Base-by-base conservation (phyloP, 1,140 invertebrate species). In the Scaptomyza montana region DNA sequence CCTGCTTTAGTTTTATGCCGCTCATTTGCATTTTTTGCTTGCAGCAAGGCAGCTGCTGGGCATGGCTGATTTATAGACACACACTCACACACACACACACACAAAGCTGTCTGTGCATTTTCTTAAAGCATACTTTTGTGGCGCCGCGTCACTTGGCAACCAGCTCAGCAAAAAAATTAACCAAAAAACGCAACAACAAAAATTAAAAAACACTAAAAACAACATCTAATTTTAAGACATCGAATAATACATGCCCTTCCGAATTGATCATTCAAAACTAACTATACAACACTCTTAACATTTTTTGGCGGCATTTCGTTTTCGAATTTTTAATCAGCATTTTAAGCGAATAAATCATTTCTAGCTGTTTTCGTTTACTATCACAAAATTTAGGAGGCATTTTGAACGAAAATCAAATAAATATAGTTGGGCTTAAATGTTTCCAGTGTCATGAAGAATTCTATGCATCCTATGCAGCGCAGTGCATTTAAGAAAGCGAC, bases 1-100 rank as follows among this genome's bases (percentile, higher is more conserved):
- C 51, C 39, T 53, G 57, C 60, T 60, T 64, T 56, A 62, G 51
- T 85, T 85, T 84, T 77, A 77, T 72, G 80, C 74, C 70, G 55
- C 66, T 86, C 78, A 87, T 86, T 86, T 86, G 82, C 81, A 86
- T 86, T 76, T 86, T 81, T 80, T 66, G 69, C 49, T 67, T 80
- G 79, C 78, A 81, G 62, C 63, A 28, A 73, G 54, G 54, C 43
- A 36, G 64, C 39, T 59, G 55, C 54, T 59, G 55, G 47, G 76
- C 63, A 65, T 76, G 63, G 43, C 64, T 73, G 62, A 79, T 89
- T 89, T 89, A 79, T 86, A 66, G 77, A 67, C 70, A 73, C 54
- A 55, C 33, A 51, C 19, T 33, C 43, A 16, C 33, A 50, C 33
- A 61, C 30, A 33, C 13, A 60, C 43, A 60, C 50, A 45, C 39